Evolutionary conservation across 1,140 invertebrate genomes (phyloP), one percentile per base, ranked within the genome.

Genomic region (Drosophila insularis): DNA sequence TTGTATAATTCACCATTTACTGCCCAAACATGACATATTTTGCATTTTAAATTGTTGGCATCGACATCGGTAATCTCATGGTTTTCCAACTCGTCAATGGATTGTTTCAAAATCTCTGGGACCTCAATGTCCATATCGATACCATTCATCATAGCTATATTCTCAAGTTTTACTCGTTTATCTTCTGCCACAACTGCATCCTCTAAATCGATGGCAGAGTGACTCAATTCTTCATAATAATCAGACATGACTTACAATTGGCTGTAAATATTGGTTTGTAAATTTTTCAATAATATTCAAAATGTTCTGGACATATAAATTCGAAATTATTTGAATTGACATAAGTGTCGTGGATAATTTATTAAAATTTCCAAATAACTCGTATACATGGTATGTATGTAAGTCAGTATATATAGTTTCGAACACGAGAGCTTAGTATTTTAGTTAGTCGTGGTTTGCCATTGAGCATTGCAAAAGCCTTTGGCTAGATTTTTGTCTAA

Each of bases 391-490:
- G 35, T 37, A 19, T 14, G 14, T 17, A 43, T 14, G 14, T 7
- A 43, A 17, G 14, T 7, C 60, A 63, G 56, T 54, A 54, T 37
- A 13, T 70, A 37, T 54, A 74, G 62, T 21, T 50, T 43, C 40
- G 40, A 50, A 50, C 43, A 50, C 43, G 43, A 50, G 19, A 50
- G 19, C 43, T 50, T 50, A 50, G 17, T 21, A 0, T 27, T 50
- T 50, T 50, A 50, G 43, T 50, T 21, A 50, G 43, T 50, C 43
- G 43, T 50, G 43, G 17, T 73, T 73, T 73, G 65, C 68, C 65
- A 73, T 62, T 65, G 74, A 76, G 55, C 74, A 68, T 60, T 53
- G 53, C 43, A 37, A 66, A 21, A 75, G 73, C 74, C 74, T 65
- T 46, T 32, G 74, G 70, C 70, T 68, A 17, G 31, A 35, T 58